These are phyloP conservation scores for Meriones unguiculatus DNA, from an alignment of 2,113 vertebrate genomes.

Conservation along the genomic window DNA sequence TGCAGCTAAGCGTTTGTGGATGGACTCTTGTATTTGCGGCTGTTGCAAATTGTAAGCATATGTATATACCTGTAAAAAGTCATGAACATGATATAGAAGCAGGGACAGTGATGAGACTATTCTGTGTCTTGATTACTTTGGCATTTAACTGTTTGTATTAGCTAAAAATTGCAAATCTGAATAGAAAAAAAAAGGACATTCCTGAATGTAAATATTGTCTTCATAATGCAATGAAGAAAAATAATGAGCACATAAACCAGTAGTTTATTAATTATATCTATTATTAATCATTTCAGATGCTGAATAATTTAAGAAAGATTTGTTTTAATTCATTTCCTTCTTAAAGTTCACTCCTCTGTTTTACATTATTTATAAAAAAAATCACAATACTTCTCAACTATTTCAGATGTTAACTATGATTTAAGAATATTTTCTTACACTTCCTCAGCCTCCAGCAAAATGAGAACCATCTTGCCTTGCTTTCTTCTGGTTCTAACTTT, in stretches of 20 bases:
- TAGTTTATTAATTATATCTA: neutral
- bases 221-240: constrained; percentile 24
- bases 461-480: neutral
- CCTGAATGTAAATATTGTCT: neutral
- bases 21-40: neutral
- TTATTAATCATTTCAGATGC: neutral
- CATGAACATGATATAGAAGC: neutral
- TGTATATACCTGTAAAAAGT: neutral
- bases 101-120: neutral
- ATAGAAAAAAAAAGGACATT: neutral
- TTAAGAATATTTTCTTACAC: neutral
- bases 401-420: constrained; percentile 1
- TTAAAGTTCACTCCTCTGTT: neutral
- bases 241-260: neutral
- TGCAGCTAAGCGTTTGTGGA: no score
- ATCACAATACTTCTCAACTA: neutral
- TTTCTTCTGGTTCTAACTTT: neutral
- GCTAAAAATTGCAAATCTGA: neutral
- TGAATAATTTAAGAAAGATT: constrained; percentile 8
- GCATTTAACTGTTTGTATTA: neutral
- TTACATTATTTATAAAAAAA: neutral
- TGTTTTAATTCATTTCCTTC: neutral
- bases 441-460: constrained; percentile 43
- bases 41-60: neutral
- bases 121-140: neutral